Conservation (phyloP, 2,888 invertebrate genomes). For the Agrochola circellaris region DNA sequence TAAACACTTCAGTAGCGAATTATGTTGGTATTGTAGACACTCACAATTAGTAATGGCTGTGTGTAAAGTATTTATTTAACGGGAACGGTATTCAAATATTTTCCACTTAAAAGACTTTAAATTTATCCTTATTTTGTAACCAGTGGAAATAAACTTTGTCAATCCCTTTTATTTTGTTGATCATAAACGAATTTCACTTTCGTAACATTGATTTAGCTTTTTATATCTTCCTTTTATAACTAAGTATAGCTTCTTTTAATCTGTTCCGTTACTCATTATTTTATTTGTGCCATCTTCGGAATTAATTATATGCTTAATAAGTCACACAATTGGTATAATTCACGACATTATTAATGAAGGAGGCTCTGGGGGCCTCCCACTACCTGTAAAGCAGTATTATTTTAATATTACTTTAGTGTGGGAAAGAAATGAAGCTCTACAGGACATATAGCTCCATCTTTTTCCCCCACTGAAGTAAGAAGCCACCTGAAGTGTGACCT, state of each 20-base stretch:
- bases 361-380: too few species aligned
- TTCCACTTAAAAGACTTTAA: slow-evolving; percentile 1
- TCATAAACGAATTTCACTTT: background rate
- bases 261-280: background rate
- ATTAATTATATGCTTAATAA: background rate
- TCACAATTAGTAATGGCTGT: slow-evolving; percentile 30
- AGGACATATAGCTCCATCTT: too few species aligned
- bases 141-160: background rate
- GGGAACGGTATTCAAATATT: background rate
- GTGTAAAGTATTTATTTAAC: slow-evolving; percentile 16
- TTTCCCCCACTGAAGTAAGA: too few species aligned
- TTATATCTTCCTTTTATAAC: background rate
- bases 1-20: slow-evolving; percentile 53
- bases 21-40: slow-evolving; percentile 55
- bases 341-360: too few species aligned
- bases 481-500: too few species aligned
- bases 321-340: too few species aligned
- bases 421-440: too few species aligned
- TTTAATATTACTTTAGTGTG: too few species aligned
- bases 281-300: background rate
- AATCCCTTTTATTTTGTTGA: background rate
- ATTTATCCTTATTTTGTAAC: background rate
- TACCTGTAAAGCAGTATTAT: too few species aligned
- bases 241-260: background rate
- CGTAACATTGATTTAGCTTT: background rate